Percentiles rank a stretch among this genome's conserved stretches.
These are phyloP conservation scores for Periparus ater DNA, from an alignment of 2,797 vertebrate species.

Conservation along the genomic window DNA sequence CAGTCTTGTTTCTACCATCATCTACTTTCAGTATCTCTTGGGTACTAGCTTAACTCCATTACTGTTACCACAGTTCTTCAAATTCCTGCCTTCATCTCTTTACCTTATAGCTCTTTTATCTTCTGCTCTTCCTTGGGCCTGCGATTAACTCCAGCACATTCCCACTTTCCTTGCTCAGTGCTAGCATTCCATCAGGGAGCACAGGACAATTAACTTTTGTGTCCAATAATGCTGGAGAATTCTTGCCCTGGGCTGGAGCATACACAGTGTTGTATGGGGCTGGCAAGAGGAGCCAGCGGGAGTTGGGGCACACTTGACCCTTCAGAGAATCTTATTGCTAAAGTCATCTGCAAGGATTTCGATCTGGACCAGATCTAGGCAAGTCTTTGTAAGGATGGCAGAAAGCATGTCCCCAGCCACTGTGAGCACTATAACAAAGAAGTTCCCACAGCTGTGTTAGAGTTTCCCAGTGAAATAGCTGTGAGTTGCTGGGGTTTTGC, in stretches of 20 bases:
- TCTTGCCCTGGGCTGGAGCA: background rate
- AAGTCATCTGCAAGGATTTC: background rate
- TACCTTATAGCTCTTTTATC: background rate
- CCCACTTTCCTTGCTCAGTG: background rate
- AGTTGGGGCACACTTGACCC: rapidly evolving
- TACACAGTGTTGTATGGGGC: rapidly evolving
- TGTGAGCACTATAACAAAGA: background rate
- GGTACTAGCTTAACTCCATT: background rate
- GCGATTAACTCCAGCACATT: background rate
- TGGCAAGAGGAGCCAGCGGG: background rate
- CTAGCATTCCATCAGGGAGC: background rate
- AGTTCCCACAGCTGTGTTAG: background rate
- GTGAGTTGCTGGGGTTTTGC: background rate
- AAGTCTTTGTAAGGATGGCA: background rate
- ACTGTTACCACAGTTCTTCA: background rate
- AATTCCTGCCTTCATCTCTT: background rate
- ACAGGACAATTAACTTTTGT: background rate
- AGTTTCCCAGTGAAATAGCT: background rate
- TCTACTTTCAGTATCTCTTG: background rate
- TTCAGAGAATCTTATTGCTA: background rate
- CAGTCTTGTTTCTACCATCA: background rate
- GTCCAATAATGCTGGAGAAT: rapidly evolving
- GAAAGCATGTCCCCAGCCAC: background rate
- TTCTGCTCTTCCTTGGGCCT: background rate
- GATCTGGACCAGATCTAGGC: background rate